A percentile compares a stretch with the other conserved stretches of the same genome.
phyloP scores from a whole-genome alignment of 2,113 vertebrate species.

The Chascanopsetta lugubris region DNA sequence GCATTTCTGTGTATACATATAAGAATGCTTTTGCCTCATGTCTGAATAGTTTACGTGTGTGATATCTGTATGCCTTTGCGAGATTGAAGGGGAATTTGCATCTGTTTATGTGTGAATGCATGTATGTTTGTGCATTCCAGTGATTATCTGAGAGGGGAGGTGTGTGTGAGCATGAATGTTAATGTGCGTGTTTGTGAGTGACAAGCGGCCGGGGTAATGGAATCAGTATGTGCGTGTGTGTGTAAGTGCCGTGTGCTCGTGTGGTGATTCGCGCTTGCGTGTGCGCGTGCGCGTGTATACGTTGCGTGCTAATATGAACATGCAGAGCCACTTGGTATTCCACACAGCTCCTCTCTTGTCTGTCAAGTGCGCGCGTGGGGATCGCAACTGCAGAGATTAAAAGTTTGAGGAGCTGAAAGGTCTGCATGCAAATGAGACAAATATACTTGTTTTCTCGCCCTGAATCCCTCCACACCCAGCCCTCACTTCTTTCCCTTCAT shows the following conservation, averaged over 20 bases:
- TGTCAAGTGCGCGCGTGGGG: constrained; percentile 69
- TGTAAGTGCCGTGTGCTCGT: constrained; percentile 36
- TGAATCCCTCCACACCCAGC: constrained; percentile 1
- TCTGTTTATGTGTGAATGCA: constrained; percentile 68
- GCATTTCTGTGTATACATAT: constrained; percentile 36
- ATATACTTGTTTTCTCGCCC: constrained; percentile 50
- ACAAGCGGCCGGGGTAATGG: constrained; percentile 56
- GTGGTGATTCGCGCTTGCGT: constrained; percentile 23
- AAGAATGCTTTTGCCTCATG: constrained; percentile 40
- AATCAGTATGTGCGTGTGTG: constrained; percentile 46
- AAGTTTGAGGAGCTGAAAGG: constrained; percentile 74
- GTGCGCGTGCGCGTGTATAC: constrained; percentile 27
- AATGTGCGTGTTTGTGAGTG: constrained; percentile 71
- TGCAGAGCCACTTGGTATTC: constrained; percentile 74
- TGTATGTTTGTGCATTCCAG: constrained; percentile 72
- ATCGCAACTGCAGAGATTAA: constrained; percentile 74
- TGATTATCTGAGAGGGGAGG: constrained; percentile 64
- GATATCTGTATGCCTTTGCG: constrained; percentile 52
- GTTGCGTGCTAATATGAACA: constrained; percentile 65
- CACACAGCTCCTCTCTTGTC: constrained; percentile 49
- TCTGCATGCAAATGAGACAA: constrained; percentile 75
- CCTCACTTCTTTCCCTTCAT: constrained; percentile 24
- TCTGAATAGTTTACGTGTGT: constrained; percentile 62
- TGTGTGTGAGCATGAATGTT: constrained; percentile 74
- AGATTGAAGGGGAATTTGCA: constrained; percentile 66